A percentile compares a stretch with the other conserved stretches of the same genome.
phyloP scores from a whole-genome alignment of 30 jellyfish, hydroid and myxozoan genomes.

The Hydra vulgaris region DNA sequence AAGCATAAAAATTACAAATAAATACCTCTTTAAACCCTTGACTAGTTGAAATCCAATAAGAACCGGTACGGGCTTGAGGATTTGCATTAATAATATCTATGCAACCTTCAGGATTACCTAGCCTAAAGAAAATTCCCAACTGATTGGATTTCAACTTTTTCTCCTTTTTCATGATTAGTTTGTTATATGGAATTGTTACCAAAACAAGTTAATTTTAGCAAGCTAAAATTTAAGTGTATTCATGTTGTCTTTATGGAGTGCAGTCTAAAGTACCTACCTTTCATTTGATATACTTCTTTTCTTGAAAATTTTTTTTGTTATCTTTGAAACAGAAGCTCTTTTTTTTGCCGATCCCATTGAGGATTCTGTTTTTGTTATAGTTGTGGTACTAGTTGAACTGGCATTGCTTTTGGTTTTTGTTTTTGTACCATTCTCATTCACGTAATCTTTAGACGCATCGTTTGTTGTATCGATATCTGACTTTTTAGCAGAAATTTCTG shows the following conservation, averaged over 20 bases:
- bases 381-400: constrained; percentile 15
- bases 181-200: background rate
- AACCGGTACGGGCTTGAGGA: constrained; percentile 90
- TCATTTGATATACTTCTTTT: background rate
- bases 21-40: constrained; percentile 68
- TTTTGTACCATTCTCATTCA: background rate
- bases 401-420: constrained; percentile 1
- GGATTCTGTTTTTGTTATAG: constrained; percentile 24
- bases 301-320: background rate
- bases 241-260: no score
- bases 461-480: constrained; percentile 2
- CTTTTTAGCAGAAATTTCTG: constrained; percentile 21
- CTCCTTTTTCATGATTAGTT: background rate
- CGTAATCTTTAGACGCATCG: background rate
- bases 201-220: no score
- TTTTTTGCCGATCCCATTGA: constrained; percentile 39
- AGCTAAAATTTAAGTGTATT: no score
- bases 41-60: constrained; percentile 56
- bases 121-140: constrained; percentile 29
- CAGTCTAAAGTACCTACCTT: background rate
- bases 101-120: constrained; percentile 82
- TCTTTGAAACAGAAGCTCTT: background rate
- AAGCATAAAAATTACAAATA: no score
- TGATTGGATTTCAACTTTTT: background rate
- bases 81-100: constrained; percentile 76